Percentiles rank a stretch among this genome's conserved stretches.
phyloP scores from a whole-genome alignment of 1,140 invertebrate species.

The Pomacea maculata region DNA sequence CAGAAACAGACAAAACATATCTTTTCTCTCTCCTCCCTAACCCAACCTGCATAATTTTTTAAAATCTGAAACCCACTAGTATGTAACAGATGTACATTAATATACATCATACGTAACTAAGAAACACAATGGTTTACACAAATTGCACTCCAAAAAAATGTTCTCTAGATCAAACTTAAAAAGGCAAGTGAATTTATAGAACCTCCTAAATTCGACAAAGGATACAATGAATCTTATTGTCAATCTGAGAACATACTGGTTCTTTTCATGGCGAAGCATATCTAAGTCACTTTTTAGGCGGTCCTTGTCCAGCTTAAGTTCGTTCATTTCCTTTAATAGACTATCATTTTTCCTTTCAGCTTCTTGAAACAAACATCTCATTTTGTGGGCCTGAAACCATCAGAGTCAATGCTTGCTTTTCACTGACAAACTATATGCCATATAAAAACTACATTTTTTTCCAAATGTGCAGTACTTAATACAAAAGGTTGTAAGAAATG shows the following conservation, averaged over 20 bases:
- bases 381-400: slow-evolving; percentile 50
- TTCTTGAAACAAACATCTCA: slow-evolving; percentile 56
- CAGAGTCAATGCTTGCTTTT: background rate
- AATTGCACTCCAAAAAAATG: no score
- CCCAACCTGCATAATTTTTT: background rate
- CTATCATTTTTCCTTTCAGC: slow-evolving; percentile 55
- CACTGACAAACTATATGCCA: background rate
- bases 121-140: no score
- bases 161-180: no score
- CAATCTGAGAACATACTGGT: slow-evolving; percentile 29
- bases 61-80: no score
- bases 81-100: no score
- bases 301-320: slow-evolving; percentile 47
- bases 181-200: no score
- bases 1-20: background rate
- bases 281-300: slow-evolving; percentile 46
- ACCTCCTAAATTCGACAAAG: no score
- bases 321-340: slow-evolving; percentile 49
- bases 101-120: no score
- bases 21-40: background rate
- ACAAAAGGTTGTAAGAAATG: background rate
- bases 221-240: no score
- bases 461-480: background rate
- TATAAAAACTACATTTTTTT: background rate
- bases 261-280: slow-evolving; percentile 47